phyloP scores from a whole-genome alignment of 2,797 vertebrate genomes.

The Aythya fuligula region DNA sequence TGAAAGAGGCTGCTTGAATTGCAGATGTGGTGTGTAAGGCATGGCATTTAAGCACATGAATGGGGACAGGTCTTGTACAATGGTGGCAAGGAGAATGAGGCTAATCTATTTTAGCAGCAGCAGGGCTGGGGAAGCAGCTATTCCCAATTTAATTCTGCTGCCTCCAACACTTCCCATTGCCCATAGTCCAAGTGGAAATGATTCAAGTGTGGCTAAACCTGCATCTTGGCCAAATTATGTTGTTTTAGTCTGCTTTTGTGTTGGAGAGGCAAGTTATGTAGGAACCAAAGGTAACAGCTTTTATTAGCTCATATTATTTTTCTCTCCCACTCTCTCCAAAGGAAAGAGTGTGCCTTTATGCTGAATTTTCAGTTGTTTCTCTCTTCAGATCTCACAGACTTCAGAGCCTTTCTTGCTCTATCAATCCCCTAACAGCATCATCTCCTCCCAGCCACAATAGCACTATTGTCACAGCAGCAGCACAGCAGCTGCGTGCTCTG shows the following conservation, averaged over 20 bases:
- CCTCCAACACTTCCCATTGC: not conserved
- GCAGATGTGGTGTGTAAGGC: not conserved
- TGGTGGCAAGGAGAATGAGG: not conserved
- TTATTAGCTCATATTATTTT: not conserved
- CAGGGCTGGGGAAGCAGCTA: not conserved
- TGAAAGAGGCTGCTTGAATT: not conserved
- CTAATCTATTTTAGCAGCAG: not conserved
- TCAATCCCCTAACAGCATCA: not conserved
- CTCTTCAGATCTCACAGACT: not conserved
- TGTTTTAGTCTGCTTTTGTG: not conserved
- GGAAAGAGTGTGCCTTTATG: not conserved
- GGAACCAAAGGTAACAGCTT: not conserved
- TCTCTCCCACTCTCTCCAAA: not conserved
- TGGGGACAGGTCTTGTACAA: not conserved
- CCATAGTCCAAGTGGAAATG: not conserved
- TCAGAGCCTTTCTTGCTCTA: not conserved
- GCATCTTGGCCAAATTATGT: not conserved
- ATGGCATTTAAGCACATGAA: not conserved
- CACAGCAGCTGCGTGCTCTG: not conserved
- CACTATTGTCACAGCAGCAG: not conserved
- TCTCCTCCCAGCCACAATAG: not conserved
- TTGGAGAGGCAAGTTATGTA: not conserved
- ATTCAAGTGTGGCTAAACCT: not conserved
- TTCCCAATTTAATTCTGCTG: not conserved
- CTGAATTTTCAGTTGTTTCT: not conserved